Evolutionary conservation across 2,797 vertebrate species (phyloP).

Genomic region (Periparus ater): DNA sequence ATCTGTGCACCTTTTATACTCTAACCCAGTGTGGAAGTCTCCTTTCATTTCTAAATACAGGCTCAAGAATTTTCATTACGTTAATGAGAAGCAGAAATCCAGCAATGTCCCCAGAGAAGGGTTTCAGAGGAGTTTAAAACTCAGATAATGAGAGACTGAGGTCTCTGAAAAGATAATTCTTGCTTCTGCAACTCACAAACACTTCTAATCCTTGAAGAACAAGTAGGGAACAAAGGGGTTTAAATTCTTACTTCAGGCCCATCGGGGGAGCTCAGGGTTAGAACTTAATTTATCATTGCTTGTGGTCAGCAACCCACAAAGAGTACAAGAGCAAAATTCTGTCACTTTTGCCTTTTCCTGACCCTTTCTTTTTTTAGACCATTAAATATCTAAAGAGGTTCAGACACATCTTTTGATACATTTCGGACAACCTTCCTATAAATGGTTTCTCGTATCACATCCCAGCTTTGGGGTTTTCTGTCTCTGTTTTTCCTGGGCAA

Average conservation of each 20-base stretch:
- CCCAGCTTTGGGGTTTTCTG: background rate
- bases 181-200: background rate
- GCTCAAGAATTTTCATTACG: background rate
- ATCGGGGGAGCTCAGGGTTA: background rate
- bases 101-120: rapidly evolving
- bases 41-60: background rate
- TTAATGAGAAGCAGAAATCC: background rate
- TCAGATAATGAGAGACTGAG: background rate
- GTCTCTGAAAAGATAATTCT: background rate
- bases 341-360: background rate
- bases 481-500: background rate
- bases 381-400: background rate
- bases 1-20: background rate
- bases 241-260: background rate
- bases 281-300: background rate
- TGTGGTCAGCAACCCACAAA: background rate
- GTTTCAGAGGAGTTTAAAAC: background rate
- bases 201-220: background rate
- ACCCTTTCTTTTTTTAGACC: background rate
- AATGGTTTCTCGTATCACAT: rapidly evolving
- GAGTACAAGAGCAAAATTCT: background rate
- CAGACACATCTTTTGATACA: background rate
- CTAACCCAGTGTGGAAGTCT: background rate
- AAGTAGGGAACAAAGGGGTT: background rate
- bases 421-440: background rate